phyloP scores from a whole-genome alignment of 2,888 invertebrate species.

The Monoplex corrugatus region DNA sequence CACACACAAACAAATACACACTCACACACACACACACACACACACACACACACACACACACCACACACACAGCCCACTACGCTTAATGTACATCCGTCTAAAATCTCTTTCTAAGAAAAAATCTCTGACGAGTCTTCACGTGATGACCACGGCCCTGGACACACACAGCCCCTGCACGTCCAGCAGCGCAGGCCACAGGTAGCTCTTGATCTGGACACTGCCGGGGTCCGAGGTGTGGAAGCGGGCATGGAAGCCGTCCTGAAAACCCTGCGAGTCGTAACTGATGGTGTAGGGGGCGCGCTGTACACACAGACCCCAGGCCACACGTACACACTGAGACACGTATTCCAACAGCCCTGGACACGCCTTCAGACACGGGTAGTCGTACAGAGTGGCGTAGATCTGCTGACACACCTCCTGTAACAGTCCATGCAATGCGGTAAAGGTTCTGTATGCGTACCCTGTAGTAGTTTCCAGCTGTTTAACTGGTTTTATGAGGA shows the following conservation, averaged over 20 bases:
- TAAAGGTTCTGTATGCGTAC: too few relatives aligned
- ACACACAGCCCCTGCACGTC: constrained; percentile 89
- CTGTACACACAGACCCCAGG: constrained; percentile 92
- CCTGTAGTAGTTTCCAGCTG: too few relatives aligned
- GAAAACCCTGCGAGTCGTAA: constrained; percentile 85
- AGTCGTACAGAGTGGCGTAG: constrained; percentile 94
- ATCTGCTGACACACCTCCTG: constrained; percentile 88
- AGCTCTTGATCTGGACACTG: constrained; percentile 89
- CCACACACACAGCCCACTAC: background rate
- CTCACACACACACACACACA: background rate
- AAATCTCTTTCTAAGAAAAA: background rate
- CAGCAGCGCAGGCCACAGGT: constrained; percentile 93
- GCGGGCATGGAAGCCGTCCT: constrained; percentile 89
- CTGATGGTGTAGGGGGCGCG: constrained; percentile 82
- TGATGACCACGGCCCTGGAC: constrained; percentile 92
- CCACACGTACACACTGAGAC: constrained; percentile 90
- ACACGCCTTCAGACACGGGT: constrained; percentile 92
- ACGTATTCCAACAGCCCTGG: constrained; percentile 90
- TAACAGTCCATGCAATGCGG: too few relatives aligned
- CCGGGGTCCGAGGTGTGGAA: constrained; percentile 89
- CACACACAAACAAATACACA: background rate
- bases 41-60: background rate
- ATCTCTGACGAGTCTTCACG: constrained; percentile 82
- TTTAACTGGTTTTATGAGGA: too few relatives aligned
- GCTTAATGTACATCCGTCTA: background rate